A percentile compares a stretch with the other conserved stretches of the same genome.
Evolutionary conservation across 1,140 invertebrate genomes (phyloP).

Genomic region (Bombus pyrosoma): DNA sequence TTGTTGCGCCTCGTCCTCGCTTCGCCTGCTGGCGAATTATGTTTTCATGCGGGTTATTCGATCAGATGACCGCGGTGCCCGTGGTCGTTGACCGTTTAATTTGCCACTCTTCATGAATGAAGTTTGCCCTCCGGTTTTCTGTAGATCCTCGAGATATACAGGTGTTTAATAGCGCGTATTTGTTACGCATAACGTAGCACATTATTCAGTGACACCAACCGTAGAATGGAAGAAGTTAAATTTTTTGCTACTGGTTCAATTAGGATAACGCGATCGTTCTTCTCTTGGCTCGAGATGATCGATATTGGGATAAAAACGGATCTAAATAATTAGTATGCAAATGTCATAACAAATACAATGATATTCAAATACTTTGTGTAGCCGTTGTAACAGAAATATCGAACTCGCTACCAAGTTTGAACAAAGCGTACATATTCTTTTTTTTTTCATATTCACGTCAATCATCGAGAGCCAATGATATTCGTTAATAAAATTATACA

Average conservation of each 20-base stretch:
- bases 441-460: not conserved
- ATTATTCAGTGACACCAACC: not conserved
- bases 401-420: not conserved
- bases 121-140: no score
- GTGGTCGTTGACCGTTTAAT: conserved; percentile 14
- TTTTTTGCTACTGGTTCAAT: not conserved
- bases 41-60: not conserved
- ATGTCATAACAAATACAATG: not conserved
- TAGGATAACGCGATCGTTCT: not conserved
- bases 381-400: not conserved
- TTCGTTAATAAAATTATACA: not conserved
- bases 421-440: not conserved
- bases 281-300: not conserved
- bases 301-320: not conserved
- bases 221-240: not conserved
- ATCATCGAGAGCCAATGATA: not conserved
- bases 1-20: no score
- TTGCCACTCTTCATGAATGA: not conserved
- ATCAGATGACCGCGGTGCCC: not conserved
- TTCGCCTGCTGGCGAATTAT: not conserved
- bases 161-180: not conserved
- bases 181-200: not conserved
- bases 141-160: not conserved
- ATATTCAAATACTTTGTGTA: not conserved
- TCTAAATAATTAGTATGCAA: not conserved